Conservation (phyloP, 53 echinoderm and acorn worm genomes). For the Stichopus horrens region DNA sequence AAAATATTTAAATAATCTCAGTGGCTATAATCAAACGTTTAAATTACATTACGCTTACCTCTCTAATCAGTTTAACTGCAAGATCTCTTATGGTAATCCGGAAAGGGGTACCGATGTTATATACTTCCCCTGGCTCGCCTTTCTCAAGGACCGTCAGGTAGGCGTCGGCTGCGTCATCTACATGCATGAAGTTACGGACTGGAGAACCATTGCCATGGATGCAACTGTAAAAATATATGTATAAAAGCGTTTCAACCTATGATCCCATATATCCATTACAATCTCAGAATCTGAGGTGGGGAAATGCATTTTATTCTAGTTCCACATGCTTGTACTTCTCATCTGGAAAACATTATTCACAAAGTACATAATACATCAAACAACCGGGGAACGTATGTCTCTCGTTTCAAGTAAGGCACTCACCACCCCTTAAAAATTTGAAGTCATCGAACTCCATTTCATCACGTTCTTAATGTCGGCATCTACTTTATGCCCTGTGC, state of each 20-base stretch:
- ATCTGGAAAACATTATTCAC: no score
- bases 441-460: no score
- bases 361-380: no score
- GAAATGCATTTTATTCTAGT: no score
- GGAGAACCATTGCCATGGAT: constrained; percentile 63
- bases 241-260: neutral
- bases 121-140: constrained; percentile 51
- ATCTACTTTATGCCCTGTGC: no score
- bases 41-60: constrained; percentile 11
- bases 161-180: constrained; percentile 56
- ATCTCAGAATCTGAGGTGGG: neutral
- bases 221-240: constrained; percentile 38
- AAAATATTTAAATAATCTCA: no score
- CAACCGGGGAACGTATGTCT: no score
- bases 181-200: constrained; percentile 61
- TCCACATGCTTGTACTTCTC: no score
- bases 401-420: no score
- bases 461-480: no score
- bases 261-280: neutral
- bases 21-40: no score
- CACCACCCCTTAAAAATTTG: no score
- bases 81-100: constrained; percentile 52
- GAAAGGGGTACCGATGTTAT: constrained; percentile 65
- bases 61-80: constrained; percentile 31
- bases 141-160: constrained; percentile 59